phyloP scores from a whole-genome alignment of 2,113 vertebrate genomes.

The Columba livia region DNA sequence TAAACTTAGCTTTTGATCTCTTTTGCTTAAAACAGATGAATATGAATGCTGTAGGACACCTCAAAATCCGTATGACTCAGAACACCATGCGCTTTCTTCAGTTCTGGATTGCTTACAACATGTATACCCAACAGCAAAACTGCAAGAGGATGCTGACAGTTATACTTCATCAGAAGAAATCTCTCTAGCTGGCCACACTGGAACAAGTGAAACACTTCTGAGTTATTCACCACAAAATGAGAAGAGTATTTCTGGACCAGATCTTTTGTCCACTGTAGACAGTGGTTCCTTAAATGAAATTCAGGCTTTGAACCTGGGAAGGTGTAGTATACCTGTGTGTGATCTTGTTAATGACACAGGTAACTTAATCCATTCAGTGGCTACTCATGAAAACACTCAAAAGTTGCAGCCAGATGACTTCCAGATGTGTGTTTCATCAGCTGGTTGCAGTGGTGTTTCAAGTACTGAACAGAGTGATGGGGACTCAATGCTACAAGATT shows the following conservation, averaged over 20 bases:
- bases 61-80: constrained; percentile 61
- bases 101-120: constrained; percentile 70
- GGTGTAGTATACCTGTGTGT: constrained; percentile 85
- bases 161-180: constrained; percentile 38
- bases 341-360: constrained; percentile 91
- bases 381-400: constrained; percentile 74
- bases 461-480: not conserved
- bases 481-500: not conserved
- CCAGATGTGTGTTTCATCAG: constrained; percentile 30
- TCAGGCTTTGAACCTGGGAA: constrained; percentile 74
- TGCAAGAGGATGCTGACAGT: constrained; percentile 1
- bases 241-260: constrained; percentile 84
- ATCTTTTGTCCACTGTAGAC: constrained; percentile 91
- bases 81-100: constrained; percentile 63
- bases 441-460: not conserved
- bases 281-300: constrained; percentile 69
- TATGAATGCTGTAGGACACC: constrained; percentile 73
- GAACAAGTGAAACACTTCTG: not conserved
- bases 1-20: not conserved
- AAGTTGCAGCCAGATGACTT: constrained; percentile 73
- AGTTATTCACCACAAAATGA: constrained; percentile 65
- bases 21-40: constrained; percentile 78
- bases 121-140: constrained; percentile 43
- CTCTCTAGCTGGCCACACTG: constrained; percentile 52
- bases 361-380: constrained; percentile 73